Evolutionary conservation across 2,797 vertebrate genomes (phyloP).

Genomic region (Yasuhikotakia modesta): DNA sequence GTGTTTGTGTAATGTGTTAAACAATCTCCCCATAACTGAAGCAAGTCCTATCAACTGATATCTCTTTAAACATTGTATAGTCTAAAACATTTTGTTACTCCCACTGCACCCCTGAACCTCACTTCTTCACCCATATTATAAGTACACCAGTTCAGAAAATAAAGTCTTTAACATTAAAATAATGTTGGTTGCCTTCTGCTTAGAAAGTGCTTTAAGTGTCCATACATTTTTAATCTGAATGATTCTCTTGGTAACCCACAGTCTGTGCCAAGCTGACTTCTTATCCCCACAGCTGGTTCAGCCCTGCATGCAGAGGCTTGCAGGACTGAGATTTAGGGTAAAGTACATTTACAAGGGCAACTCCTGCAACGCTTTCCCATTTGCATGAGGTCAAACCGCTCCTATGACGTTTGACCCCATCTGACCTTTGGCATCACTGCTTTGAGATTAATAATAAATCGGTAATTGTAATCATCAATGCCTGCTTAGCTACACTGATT

Average conservation of each 20-base stretch:
- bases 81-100: slow-evolving; percentile 26
- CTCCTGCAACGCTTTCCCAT: neutral
- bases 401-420: slow-evolving; percentile 41
- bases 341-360: slow-evolving; percentile 6
- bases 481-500: slow-evolving; percentile 19
- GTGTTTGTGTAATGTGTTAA: neutral
- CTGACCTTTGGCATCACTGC: slow-evolving; percentile 74
- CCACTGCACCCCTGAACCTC: neutral
- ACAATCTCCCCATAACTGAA: neutral
- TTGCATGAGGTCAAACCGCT: slow-evolving; percentile 8
- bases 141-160: slow-evolving; percentile 3
- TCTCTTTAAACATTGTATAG: slow-evolving; percentile 49
- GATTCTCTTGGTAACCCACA: slow-evolving; percentile 4
- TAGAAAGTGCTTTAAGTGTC: slow-evolving; percentile 46
- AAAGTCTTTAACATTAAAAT: slow-evolving; percentile 9
- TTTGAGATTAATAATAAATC: slow-evolving; percentile 61
- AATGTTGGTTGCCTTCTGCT: slow-evolving; percentile 13
- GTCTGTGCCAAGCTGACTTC: slow-evolving; percentile 14
- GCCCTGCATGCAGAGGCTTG: slow-evolving; percentile 16
- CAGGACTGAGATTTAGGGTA: slow-evolving; percentile 34
- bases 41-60: slow-evolving; percentile 1
- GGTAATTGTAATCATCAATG: slow-evolving; percentile 49
- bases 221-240: neutral
- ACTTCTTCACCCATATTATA: neutral
- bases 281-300: neutral